Evolutionary conservation across 2,113 vertebrate genomes (phyloP), one percentile per base, ranked within the genome.

Genomic region (Toxotes chatareus): DNA sequence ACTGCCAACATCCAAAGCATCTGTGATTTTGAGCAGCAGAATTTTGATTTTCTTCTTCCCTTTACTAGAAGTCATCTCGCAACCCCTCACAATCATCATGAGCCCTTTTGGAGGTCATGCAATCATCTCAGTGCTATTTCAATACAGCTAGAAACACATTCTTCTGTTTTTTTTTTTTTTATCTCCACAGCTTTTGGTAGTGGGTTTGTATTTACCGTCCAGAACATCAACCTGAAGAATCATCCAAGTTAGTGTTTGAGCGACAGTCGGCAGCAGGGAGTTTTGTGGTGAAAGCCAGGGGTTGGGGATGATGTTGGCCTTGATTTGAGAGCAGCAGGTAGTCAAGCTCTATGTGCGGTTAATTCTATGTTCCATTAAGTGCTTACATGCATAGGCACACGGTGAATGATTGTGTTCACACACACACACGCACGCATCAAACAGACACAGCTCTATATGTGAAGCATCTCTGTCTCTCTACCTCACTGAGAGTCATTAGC

Each of bases 401-500:
- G 34, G 51, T 69, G 74, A 86, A 82, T 77, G 83, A 82, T 34
- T 62, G 70, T 47, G 46, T 53, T 56, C 72, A 71, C 62, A 73
- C 78, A 62, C 70, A 53, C 63, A 68, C 68, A 59, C 60, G 72
- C 71, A 80, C 77, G 82, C 59, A 76, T 36, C 8, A 47, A 46
- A 80, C 57, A 73, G 73, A 83, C 21, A 79, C 49, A 49, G 83
- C 81, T 67, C 73, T 67, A 67, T 80, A 74, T 76, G 44, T 79
- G 85, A 80, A 82, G 78, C 83, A 10, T 80, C 75, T 83, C 85
- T 82, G 76, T 86, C 66, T 79, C 78, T 89, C 80, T 66, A 64
- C 57, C 85, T 90, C 69, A 51, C 86, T 27, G 75, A 62, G 91
- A 93, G 90, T 93, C 90, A 94, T 94, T 94, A 93, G 87, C 92